Evolutionary conservation across 2,113 vertebrate genomes (phyloP), one percentile per base, ranked within the genome.

Genomic region (Corythoichthys intestinalis): DNA sequence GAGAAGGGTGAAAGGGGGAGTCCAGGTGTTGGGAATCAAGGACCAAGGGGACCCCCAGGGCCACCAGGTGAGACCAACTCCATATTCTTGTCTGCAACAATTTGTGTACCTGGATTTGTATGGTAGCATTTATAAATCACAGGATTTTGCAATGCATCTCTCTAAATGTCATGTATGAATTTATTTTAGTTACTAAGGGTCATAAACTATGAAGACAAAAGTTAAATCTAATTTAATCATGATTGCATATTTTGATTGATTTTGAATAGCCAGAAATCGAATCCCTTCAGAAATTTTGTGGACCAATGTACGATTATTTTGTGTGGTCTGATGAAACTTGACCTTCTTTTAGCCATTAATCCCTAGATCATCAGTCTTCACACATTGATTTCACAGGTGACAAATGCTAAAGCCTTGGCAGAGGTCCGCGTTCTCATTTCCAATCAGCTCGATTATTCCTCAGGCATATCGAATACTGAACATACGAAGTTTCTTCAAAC

Each of bases 1-100:
- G 82, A 80, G 67, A 89, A 87, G 52, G 88, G 87, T 9, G 86
- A 89, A 8, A 76, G 72, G 10, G 87, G 88, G 38, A 84, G n/a
- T 78, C 75, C 73, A 53, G 88, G 87, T 10, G 28, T 90, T 20
- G 88, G 88, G 37, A 80, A 1, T 67, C 87, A 87, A 53, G 88
- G 88, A 64, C 85, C 85, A 34, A 79, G 88, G 71, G 88, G 88
- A 84, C 87, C 81, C 61, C 56, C 81, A 0, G 88, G 88, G 72
- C 67, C 85, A 20, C 82, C 86, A 75, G 88, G 88, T 90, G 72
- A 80, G 72, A 77, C 2, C 15, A 48, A 65, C 15, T 46, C 9
- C 17, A 28, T 61, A 17, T 61, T 8, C 11, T 20, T 61, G 39
- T 62, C 4, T 62, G 61, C 5, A 5, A 3, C n/a, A 13, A 44